Conservation (phyloP, 2,888 invertebrate species). For the Muscina levida region DNA sequence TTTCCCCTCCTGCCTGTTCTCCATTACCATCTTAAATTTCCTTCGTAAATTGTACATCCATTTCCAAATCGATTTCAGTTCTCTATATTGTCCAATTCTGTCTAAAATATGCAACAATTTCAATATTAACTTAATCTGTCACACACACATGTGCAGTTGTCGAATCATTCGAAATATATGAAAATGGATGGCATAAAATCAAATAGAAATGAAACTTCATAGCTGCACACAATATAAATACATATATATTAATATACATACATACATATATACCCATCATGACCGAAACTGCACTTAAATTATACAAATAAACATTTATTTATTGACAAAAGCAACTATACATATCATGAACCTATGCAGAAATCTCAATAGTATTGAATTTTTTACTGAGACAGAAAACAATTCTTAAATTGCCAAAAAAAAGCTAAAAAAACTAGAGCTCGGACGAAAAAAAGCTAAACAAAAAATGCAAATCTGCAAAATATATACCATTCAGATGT, state of each 20-base stretch:
- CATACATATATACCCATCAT: neutral
- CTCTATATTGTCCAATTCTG: conserved; percentile 11
- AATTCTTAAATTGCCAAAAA: conserved; percentile 23
- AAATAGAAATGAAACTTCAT: conserved; percentile 18
- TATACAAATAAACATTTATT: conserved; percentile 44
- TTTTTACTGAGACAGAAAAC: conserved; percentile 11
- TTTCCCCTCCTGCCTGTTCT: no score
- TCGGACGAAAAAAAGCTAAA: conserved; percentile 15
- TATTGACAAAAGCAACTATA: conserved; percentile 27
- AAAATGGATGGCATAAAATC: conserved; percentile 5
- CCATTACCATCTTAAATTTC: no score
- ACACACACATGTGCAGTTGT: conserved; percentile 35
- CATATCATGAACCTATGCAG: conserved; percentile 8
- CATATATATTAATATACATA: no score
- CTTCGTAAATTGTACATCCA: no score
- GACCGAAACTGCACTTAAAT: conserved; percentile 29
- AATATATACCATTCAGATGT: conserved; percentile 38
- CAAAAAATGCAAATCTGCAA: conserved; percentile 51
- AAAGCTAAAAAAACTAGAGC: conserved; percentile 17
- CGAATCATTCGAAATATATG: neutral
- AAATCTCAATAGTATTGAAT: conserved; percentile 30
- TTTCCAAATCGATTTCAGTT: no score
- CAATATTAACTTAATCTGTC: conserved; percentile 46
- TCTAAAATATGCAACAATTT: conserved; percentile 26
- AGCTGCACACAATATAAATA: no score